Percentiles rank a stretch among this genome's conserved stretches.
phyloP scores from a whole-genome alignment of 2,888 invertebrate species.

The Brassicogethes aeneus region DNA sequence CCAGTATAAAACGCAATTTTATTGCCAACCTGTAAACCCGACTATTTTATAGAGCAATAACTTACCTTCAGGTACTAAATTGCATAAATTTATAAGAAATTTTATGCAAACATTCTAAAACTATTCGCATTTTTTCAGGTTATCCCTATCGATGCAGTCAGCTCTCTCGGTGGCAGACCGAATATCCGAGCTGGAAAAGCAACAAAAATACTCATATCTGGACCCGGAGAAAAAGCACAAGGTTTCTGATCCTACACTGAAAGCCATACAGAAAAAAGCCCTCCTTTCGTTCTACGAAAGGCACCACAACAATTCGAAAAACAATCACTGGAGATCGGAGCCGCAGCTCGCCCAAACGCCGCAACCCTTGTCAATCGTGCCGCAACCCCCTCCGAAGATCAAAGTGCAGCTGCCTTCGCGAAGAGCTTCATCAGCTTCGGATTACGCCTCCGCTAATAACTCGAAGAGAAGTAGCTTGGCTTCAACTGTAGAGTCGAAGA shows the following conservation, averaged over 20 bases:
- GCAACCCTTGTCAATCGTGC: constrained; percentile 21
- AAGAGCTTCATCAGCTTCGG: constrained; percentile 59
- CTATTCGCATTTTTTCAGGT: constrained; percentile 33
- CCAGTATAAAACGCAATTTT: too few relatives aligned
- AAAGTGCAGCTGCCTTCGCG: constrained; percentile 44
- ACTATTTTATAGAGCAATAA: too few relatives aligned
- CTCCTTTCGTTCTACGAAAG: constrained; percentile 72
- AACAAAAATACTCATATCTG: constrained; percentile 56
- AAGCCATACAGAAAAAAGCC: constrained; percentile 76
- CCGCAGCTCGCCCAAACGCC: constrained; percentile 44
- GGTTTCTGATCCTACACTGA: constrained; percentile 63
- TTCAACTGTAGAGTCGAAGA: constrained; percentile 31
- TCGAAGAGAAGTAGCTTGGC: constrained; percentile 41
- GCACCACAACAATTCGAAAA: constrained; percentile 44
- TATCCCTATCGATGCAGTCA: constrained; percentile 31
- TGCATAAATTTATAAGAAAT: too few relatives aligned
- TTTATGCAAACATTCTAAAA: too few relatives aligned
- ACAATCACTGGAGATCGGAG: constrained; percentile 48
- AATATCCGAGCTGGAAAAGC: constrained; percentile 55
- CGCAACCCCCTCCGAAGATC: constrained; percentile 40
- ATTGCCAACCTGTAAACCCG: too few relatives aligned
- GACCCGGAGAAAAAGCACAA: constrained; percentile 67
- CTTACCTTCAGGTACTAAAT: too few relatives aligned
- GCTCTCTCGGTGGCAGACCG: constrained; percentile 57
- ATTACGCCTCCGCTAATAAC: constrained; percentile 48